phyloP scores from a whole-genome alignment of 2,113 vertebrate genomes.

The Brachirus orientalis region DNA sequence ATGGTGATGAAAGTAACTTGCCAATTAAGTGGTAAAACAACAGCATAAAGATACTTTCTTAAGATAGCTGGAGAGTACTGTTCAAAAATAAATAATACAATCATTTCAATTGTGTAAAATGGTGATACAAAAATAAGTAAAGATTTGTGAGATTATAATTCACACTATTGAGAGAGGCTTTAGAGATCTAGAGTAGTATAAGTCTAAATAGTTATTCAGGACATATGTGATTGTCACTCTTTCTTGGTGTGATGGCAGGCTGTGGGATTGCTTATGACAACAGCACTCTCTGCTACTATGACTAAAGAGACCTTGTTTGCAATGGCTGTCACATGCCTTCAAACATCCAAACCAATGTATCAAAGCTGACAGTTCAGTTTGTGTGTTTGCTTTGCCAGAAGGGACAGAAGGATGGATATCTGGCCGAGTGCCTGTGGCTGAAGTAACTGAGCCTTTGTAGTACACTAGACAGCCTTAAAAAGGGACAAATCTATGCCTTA shows the following conservation, averaged over 20 bases:
- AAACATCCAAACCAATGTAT: constrained; percentile 67
- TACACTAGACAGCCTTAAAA: constrained; percentile 37
- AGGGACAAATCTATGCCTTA: constrained; percentile 46
- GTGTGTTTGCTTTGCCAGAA: constrained; percentile 56
- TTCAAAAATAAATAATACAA: neutral
- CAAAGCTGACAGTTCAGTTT: constrained; percentile 70
- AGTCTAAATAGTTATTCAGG: constrained; percentile 29
- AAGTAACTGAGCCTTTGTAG: constrained; percentile 49
- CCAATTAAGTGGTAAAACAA: neutral
- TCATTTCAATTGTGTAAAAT: neutral
- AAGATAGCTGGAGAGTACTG: neutral
- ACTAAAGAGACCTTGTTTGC: constrained; percentile 70
- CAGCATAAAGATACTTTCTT: too few species aligned
- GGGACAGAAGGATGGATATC: constrained; percentile 56
- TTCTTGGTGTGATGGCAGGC: constrained; percentile 40
- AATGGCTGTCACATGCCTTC: constrained; percentile 67
- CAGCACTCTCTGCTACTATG: constrained; percentile 52
- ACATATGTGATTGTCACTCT: constrained; percentile 49
- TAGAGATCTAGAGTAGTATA: constrained; percentile 6
- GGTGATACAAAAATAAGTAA: neutral
- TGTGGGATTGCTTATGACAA: constrained; percentile 65
- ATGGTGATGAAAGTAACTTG: neutral
- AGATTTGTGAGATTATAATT: neutral
- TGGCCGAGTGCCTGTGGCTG: constrained; percentile 53
- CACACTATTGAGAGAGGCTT: constrained; percentile 11